Conservation (phyloP, 2,797 vertebrate species). For the Cuniculus paca region DNA sequence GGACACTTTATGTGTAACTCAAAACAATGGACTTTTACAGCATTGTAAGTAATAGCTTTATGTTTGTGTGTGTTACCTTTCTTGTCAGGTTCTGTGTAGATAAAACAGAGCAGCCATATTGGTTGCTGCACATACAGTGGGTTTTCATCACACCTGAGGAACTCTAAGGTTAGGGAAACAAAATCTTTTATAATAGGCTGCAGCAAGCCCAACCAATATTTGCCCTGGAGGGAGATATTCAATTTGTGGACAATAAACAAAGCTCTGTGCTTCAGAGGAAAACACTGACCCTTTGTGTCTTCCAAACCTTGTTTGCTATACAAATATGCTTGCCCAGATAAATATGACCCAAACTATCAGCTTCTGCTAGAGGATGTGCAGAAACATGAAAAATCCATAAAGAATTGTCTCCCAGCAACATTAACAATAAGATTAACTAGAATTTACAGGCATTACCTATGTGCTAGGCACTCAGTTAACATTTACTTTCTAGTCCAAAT, state of each 20-base stretch:
- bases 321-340: neutral
- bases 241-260: neutral
- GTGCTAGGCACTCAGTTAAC: neutral
- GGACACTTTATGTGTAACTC: neutral
- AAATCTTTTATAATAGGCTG: neutral
- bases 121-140: neutral
- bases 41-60: neutral
- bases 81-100: neutral
- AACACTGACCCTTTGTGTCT: neutral
- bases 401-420: neutral
- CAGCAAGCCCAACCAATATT: neutral
- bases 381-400: neutral
- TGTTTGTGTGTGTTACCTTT: neutral
- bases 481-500: conserved; percentile 10
- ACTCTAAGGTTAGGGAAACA: neutral
- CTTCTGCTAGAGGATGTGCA: neutral
- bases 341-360: neutral
- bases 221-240: neutral
- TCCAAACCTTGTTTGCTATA: neutral
- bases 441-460: neutral
- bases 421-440: neutral
- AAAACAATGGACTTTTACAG: neutral
- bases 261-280: neutral
- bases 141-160: neutral
- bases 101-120: neutral